Evolutionary conservation across 2,797 vertebrate species (phyloP), one percentile per base, ranked within the genome.

Genomic region (Macroramphosus scolopax): DNA sequence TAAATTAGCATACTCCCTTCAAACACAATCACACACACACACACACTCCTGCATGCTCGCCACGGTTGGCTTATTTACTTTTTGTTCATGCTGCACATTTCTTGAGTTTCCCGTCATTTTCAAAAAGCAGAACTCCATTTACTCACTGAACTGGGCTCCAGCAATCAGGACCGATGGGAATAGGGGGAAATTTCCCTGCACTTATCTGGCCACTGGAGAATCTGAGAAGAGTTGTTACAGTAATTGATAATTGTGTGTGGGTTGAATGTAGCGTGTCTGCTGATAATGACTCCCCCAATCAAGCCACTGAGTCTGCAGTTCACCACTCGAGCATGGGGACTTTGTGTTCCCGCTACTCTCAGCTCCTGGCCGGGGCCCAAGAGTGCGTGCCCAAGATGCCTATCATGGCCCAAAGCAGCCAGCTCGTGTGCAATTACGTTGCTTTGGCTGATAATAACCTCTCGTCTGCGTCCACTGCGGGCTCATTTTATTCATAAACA

Each of bases 241-340:
- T 81, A 82, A 81, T 82, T 81, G 70, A 69, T 78, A 75, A 83
- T 73, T 73, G 37, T 45, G 31, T 59, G 63, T 57, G 53, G 71
- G 54, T 40, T 63, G 74, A 66, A 52, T 50, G 46, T 51, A 63
- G 69, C 49, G 10, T 71, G 73, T 64, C 48, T 54, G 58, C 34
- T 54, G 47, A 81, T 70, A 72, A 81, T 48, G 44, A 75, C 59
- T 68, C 59, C 48, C 14, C 14, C 54, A 57, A 46, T 42, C 70
- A 60, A 72, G 71, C 56, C n/a, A n/a, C n/a, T n/a, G n/a, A n/a
- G 55, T 50, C 24, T 18, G 42, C 51, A 51, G 43, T 48, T 36
- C 1, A 2, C 45, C 37, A 31, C 40, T 49, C 14, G 25, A 57
- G 48, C 62, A 14, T 14, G 37, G 47, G 63, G 60, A 70, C 72